Evolutionary conservation across 2,113 vertebrate genomes (phyloP).

Genomic region (Melozone crissalis): DNA sequence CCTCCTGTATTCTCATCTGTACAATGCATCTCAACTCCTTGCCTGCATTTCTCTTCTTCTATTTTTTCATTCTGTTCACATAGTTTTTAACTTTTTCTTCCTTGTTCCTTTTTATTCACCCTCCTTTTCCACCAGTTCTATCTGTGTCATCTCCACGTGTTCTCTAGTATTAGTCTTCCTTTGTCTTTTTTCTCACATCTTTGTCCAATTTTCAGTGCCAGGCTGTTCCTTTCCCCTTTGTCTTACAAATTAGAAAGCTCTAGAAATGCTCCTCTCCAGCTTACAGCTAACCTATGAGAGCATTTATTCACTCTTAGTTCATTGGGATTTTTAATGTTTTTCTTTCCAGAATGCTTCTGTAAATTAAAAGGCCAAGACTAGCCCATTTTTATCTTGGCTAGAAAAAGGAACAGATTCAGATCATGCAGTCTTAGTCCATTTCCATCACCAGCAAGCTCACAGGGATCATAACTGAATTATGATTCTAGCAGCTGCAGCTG

Average conservation of each 20-base stretch:
- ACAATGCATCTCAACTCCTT: not conserved
- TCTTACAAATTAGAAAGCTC: not conserved
- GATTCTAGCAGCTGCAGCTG: not conserved
- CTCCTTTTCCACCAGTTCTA: not conserved
- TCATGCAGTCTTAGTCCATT: not conserved
- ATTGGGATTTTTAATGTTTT: not conserved
- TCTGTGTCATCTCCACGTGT: not conserved
- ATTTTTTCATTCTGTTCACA: not conserved
- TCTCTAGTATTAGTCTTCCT: not conserved
- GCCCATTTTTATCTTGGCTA: not conserved
- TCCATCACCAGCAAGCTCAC: not conserved
- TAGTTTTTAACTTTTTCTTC: not conserved
- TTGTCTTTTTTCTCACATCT: not conserved
- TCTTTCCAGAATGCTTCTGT: not conserved
- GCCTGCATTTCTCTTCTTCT: not conserved
- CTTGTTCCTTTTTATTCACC: not conserved
- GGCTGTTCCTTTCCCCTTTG: not conserved
- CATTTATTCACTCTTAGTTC: not conserved
- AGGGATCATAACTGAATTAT: not conserved
- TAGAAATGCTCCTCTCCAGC: not conserved
- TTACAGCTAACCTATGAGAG: not conserved
- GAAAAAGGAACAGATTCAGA: conserved; percentile 1
- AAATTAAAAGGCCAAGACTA: not conserved
- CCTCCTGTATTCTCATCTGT: not conserved
- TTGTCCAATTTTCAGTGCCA: not conserved